These are phyloP conservation scores for Phania funesta DNA, from an alignment of 2,888 invertebrate species.

Conservation along the genomic window DNA sequence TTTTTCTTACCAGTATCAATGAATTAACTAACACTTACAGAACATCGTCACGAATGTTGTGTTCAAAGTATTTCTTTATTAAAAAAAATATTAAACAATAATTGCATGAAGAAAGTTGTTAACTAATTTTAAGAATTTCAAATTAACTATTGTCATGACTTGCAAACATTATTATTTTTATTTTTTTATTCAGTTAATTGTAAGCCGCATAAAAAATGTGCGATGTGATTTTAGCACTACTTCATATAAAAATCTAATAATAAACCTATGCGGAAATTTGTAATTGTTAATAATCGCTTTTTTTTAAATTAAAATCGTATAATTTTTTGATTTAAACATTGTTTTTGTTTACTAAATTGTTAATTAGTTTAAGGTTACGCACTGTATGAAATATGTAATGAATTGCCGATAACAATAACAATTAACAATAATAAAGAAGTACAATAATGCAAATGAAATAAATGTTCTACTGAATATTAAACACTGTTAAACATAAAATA, in stretches of 20 bases:
- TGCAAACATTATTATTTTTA: conserved; percentile 10
- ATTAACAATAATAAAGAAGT: conserved; percentile 2
- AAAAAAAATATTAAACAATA: no score
- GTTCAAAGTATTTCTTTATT: no score
- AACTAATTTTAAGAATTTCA: background rate
- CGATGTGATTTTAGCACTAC: conserved; percentile 21
- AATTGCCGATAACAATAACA: conserved; percentile 40
- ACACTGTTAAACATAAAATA: conserved; percentile 21
- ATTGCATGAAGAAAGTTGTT: background rate
- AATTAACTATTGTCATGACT: conserved; percentile 41
- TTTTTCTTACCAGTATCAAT: no score
- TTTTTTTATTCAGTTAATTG: conserved; percentile 25
- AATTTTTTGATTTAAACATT: conserved; percentile 22
- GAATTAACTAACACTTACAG: no score
- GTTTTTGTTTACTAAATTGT: conserved; percentile 6
- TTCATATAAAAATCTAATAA: conserved; percentile 11
- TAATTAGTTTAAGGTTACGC: conserved; percentile 59
- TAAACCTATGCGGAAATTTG: conserved; percentile 45
- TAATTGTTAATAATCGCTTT: background rate
- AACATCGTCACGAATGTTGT: no score
- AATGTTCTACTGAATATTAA: conserved; percentile 7
- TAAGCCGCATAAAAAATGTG: background rate
- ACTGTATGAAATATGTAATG: conserved; percentile 57
- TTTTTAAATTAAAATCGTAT: background rate
- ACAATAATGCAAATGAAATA: conserved; percentile 20